Evolutionary conservation across 1,140 invertebrate species (phyloP), one percentile per base, ranked within the genome.

Genomic region (Drosophila orosa): DNA sequence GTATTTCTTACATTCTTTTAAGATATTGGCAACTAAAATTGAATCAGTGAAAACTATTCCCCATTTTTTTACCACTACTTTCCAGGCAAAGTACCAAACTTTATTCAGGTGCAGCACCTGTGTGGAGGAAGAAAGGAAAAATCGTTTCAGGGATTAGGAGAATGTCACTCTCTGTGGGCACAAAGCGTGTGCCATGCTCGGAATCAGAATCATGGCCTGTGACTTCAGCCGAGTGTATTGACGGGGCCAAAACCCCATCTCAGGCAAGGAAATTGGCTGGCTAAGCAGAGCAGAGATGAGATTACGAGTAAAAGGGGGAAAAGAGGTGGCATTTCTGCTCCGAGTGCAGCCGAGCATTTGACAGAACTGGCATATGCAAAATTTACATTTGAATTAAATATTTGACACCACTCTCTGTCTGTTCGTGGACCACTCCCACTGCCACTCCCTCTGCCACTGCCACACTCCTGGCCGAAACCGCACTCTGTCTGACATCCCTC

Each of bases 341-440:
- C 69, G 31, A 66, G 58, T 72, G 78, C 82, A 85, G 65, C 60
- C 57, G 48, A 78, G 68, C 83, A 80, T 87, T 86, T 76, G 48
- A 58, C 78, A 69, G 72, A 42, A 65, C 56, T 77, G 74, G 73
- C 74, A 77, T 77, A 77, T 77, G 73, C 73, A 77, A 68, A 77
- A 75, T 77, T 77, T 67, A 81, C 74, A 78, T 82, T 78, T 63
- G 74, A 82, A 76, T 80, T 66, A 76, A 82, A 82, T 82, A 62
- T 78, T 61, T 66, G 35, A 54, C 62, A 72, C 35, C 73, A 54
- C 35, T 29, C 22, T 29, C 67, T 27, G 15, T 19, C 29, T 33
- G 15, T 13, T 33, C 17, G 15, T 9, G 13, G 13, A 22, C 33
- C 12, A 17, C n/a, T 47, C 27, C 44, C 13, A 50, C 24, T 15